Evolutionary conservation across 2,113 vertebrate species (phyloP), one percentile per base, ranked within the genome.

Genomic region (Stomatorhinus ivindoensis): DNA sequence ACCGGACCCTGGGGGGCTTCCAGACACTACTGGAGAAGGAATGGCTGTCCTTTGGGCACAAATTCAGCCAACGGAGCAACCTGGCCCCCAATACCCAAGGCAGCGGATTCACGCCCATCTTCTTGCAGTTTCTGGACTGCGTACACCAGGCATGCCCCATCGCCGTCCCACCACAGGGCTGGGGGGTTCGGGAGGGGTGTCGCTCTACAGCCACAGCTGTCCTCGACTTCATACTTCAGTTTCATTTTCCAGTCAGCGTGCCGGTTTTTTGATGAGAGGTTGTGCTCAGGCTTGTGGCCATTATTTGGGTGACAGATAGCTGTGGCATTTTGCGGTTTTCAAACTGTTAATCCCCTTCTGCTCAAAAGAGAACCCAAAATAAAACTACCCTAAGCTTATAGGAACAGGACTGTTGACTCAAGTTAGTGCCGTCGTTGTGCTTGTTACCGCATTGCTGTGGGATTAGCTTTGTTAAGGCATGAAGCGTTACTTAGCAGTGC

Each of bases 11-110:
- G 88, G 98, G 98, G 94, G 98, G 98, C 21, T 99, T 99, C 94
- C 97, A 97, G 92, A 97, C 98, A 95, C 94, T 99, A 92, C 95
- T 99, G 53, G 97, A 99, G 93, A 99, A 99, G 90, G 98, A 99
- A 39, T 99, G 98, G 98, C 95, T 99, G 65, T 99, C 98, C 2
- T 99, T 99, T 6, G 98, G 98, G 55, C 98, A 99, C 93, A 99
- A 98, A 89, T 99, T 99, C 96, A 98, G 96, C 93, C 98, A 99
- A 35, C 96, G 98, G 50, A 97, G 97, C 93, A 97, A 95, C 91
- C 94, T 99, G 93, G 97, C 96, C 87, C 97, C 97, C 91, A 97
- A 93, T 92, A 97, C 95, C 92, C 98, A 99, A 94, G 97, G 98
- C n/a, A 96, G 97, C 88, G 97, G 97, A 89, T 98, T 99, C 92